A percentile compares a stretch with the other conserved stretches of the same genome.
phyloP scores from a whole-genome alignment of 1,140 invertebrate genomes.

The Leptinotarsa texana region DNA sequence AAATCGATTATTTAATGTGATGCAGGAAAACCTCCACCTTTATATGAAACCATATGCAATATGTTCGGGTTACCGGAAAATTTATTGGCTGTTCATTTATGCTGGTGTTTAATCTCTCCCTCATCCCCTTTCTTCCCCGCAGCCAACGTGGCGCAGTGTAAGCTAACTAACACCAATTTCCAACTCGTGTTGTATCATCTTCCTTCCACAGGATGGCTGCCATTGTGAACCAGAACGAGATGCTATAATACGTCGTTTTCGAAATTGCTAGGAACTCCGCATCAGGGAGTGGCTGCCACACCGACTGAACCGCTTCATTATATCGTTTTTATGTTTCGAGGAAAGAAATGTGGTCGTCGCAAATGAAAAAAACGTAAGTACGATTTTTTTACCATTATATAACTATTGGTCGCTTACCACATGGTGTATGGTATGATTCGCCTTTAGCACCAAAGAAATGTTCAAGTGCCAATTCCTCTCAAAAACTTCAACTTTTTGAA shows the following conservation, averaged over 20 bases:
- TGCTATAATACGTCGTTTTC: conserved; percentile 13
- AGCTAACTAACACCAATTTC: conserved; percentile 28
- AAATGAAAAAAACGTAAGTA: too few species aligned
- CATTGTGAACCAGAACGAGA: conserved; percentile 2
- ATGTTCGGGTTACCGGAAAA: conserved; percentile 35
- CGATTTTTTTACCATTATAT: too few species aligned
- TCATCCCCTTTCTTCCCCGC: conserved; percentile 7
- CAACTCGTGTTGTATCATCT: conserved; percentile 25
- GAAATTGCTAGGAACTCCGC: background rate
- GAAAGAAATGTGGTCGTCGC: too few species aligned
- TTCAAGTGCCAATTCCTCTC: too few species aligned
- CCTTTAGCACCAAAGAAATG: too few species aligned
- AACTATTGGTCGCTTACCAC: too few species aligned
- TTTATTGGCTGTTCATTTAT: conserved; percentile 49
- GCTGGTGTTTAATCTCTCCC: conserved; percentile 47
- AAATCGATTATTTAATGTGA: background rate
- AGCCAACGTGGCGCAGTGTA: conserved; percentile 16
- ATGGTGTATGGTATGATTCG: too few species aligned
- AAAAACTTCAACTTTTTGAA: too few species aligned
- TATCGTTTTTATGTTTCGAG: too few species aligned
- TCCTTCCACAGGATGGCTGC: conserved; percentile 5
- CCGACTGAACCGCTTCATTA: background rate
- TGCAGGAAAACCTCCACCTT: background rate
- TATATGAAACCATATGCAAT: conserved; percentile 24
- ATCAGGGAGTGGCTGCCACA: background rate